Evolutionary conservation across 2,113 vertebrate genomes (phyloP), one percentile per base, ranked within the genome.

Genomic region (Accipiter virgatus): DNA sequence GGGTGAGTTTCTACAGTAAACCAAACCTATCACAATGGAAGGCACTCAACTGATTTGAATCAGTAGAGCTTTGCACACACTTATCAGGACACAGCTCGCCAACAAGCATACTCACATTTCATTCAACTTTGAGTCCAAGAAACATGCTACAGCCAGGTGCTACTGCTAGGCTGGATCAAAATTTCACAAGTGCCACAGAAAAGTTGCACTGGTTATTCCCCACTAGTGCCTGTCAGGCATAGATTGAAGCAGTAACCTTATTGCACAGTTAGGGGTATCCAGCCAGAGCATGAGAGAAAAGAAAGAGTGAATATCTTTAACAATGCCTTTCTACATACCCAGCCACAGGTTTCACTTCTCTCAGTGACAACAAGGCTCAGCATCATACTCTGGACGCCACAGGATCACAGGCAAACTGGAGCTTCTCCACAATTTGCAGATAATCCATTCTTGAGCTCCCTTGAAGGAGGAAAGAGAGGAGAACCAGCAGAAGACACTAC

Each of bases 381-480:
- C 40, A 68, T 25, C 0, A 0, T 29, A 47, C 23, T 26, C 53
- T 45, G 56, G 66, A 59, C 22, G 47, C 66, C 9, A 3, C 25
- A 53, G 23, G 3, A 21, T 42, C 40, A 61, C 26, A 55, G 17
- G 42, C 31, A 68, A 77, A 61, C 29, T 32, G 14, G 32, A 90
- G 8, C 48, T 86, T 83, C 29, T 29, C 47, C n/a, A 38, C 32
- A 45, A 9, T 63, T 55, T 77, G 43, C 48, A 80, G 43, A 43
- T 47, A 86, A 75, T 29, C 34, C 6, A 3, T 61, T 83, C 53
- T 40, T 61, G 38, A 92, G 25, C 12, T 75, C 20, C 47, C 23
- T 20, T 86, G 26, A 31, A 59, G 26, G 18, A 83, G 4, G 29
- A 85, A 43, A 67, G 43, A 48, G 14, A 79, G 9, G 1, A 4